These are phyloP conservation scores for Microplitis manilae DNA, from an alignment of 2,888 invertebrate species.

Conservation along the genomic window DNA sequence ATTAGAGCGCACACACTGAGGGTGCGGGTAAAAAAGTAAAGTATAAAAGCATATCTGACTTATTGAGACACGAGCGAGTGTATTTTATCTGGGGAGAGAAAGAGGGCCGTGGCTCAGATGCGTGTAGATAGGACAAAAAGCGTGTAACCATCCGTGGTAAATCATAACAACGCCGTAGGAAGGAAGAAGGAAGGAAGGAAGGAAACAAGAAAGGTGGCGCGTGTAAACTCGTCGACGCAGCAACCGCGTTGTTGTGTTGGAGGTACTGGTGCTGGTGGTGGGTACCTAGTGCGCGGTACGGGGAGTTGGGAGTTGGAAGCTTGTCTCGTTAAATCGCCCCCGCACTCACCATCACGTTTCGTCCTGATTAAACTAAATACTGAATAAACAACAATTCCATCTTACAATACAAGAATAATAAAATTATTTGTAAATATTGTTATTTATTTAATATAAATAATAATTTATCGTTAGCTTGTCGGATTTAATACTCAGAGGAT, in stretches of 20 bases:
- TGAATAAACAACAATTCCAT: slow-evolving; percentile 15
- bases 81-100: slow-evolving; percentile 22
- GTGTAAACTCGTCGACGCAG: slow-evolving; percentile 65
- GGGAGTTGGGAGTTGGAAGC: no score
- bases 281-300: slow-evolving; percentile 39
- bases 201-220: slow-evolving; percentile 59
- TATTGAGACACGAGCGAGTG: slow-evolving; percentile 7
- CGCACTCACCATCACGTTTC: slow-evolving; percentile 55
- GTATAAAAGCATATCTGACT: not conserved
- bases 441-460: no score
- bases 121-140: slow-evolving; percentile 30
- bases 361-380: slow-evolving; percentile 60
- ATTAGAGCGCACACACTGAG: not conserved
- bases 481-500: slow-evolving; percentile 6
- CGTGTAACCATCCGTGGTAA: slow-evolving; percentile 46
- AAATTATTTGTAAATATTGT: slow-evolving; percentile 5
- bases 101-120: not conserved
- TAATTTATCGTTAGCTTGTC: not conserved
- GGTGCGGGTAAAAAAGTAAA: not conserved
- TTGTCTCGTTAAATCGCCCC: slow-evolving; percentile 60
- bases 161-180: slow-evolving; percentile 42
- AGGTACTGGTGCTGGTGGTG: slow-evolving; percentile 24
- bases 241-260: slow-evolving; percentile 54
- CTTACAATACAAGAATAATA: not conserved
- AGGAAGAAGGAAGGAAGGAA: slow-evolving; percentile 47